Conservation (phyloP, 2,797 vertebrate species). For the Pseudomugil gertrudae region DNA sequence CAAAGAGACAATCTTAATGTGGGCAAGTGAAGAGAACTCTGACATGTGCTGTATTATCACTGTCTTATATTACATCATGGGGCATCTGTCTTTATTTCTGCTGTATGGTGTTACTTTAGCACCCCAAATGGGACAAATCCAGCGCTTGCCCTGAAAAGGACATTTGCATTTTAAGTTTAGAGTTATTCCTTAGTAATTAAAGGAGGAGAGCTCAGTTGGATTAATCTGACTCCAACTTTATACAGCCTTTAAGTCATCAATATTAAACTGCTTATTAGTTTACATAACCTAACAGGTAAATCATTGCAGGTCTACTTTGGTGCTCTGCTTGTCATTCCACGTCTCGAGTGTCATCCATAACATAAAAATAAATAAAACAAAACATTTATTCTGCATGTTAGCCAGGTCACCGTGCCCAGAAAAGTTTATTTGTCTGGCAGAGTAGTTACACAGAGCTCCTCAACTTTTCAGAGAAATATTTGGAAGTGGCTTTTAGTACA, state of each 20-base stretch:
- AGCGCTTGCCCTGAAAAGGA: too few species aligned
- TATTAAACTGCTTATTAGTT: not conserved
- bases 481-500: constrained; percentile 2
- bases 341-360: constrained; percentile 2
- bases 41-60: too few species aligned
- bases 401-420: constrained; percentile 10
- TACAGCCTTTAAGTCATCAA: not conserved
- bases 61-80: too few species aligned
- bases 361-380: constrained; percentile 4
- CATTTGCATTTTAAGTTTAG: too few species aligned
- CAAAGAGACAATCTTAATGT: not conserved
- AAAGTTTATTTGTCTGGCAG: constrained; percentile 10
- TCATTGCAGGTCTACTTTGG: not conserved
- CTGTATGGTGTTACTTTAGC: too few species aligned
- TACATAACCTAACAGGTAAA: not conserved
- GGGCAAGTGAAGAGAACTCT: too few species aligned
- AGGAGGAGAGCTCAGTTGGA: too few species aligned
- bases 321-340: constrained; percentile 16
- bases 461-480: constrained; percentile 7
- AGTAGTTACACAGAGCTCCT: constrained; percentile 11
- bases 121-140: too few species aligned
- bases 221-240: too few species aligned
- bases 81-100: too few species aligned
- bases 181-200: too few species aligned
- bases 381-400: constrained; percentile 21